Evolutionary conservation across 2,888 invertebrate genomes (phyloP).

Genomic region (Dolichomitus sp.): DNA sequence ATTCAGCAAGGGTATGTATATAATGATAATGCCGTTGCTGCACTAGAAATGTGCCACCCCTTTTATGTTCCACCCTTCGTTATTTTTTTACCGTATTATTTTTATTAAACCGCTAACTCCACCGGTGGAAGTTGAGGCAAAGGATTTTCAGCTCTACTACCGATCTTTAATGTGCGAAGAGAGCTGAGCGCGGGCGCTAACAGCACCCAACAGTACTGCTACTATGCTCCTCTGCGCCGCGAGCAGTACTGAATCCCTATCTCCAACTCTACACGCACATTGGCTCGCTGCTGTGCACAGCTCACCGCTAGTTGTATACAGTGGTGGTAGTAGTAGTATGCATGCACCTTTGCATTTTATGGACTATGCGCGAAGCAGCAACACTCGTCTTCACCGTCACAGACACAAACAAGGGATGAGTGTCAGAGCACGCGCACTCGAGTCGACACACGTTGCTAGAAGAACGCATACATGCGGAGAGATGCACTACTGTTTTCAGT

Average conservation of each 20-base stretch:
- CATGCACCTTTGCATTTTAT: neutral
- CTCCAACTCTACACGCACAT: constrained; percentile 17
- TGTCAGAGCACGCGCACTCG: neutral
- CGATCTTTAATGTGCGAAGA: constrained; percentile 24
- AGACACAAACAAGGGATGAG: neutral
- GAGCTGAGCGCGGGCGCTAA: constrained; percentile 48
- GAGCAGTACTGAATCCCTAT: constrained; percentile 54
- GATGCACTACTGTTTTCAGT: neutral
- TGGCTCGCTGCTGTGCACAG: neutral
- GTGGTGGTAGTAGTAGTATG: neutral
- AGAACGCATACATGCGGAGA: constrained; percentile 1
- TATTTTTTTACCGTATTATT: neutral
- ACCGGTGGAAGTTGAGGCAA: neutral
- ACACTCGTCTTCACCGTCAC: neutral
- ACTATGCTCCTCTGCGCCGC: constrained; percentile 49
- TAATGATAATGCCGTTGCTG: constrained; percentile 63
- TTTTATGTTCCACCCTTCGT: constrained; percentile 11
- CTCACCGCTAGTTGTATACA: neutral
- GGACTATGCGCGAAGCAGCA: neutral
- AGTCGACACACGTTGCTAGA: neutral
- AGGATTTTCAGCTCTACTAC: constrained; percentile 3
- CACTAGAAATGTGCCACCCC: constrained; percentile 48
- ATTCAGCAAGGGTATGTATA: constrained; percentile 48
- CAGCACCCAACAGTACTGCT: constrained; percentile 50
- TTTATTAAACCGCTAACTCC: neutral